These are phyloP conservation scores for Gallinago media DNA, from an alignment of 2,113 vertebrate genomes.

Conservation along the genomic window DNA sequence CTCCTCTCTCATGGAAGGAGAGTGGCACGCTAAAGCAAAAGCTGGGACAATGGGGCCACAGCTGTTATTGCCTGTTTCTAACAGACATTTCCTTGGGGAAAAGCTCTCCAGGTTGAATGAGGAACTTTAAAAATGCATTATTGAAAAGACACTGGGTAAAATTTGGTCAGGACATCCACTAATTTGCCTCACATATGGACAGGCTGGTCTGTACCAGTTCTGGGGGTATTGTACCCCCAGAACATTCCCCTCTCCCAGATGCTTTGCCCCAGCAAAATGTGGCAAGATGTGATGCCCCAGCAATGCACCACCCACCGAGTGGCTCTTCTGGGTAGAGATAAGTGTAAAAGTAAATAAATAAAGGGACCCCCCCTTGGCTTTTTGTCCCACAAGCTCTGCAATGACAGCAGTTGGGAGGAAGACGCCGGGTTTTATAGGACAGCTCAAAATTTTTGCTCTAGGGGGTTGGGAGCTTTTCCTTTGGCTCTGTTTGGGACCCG, in stretches of 20 bases:
- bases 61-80: neutral
- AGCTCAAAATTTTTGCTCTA: neutral
- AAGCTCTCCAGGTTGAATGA: neutral
- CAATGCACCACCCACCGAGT: rapidly evolving
- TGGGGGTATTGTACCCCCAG: rapidly evolving
- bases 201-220: neutral
- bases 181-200: rapidly evolving
- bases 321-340: neutral
- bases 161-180: rapidly evolving
- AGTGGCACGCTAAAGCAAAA: rapidly evolving
- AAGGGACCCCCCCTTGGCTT: too few species aligned
- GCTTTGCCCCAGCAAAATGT: too few species aligned
- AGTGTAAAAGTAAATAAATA: neutral
- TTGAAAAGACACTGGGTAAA: rapidly evolving
- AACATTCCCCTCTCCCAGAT: neutral
- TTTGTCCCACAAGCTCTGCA: neutral
- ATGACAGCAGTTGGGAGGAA: neutral
- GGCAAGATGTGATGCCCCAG: neutral
- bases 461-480: neutral
- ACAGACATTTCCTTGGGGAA: neutral
- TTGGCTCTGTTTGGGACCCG: rapidly evolving
- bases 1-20: neutral
- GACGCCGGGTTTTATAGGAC: neutral
- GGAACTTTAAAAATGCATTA: rapidly evolving
- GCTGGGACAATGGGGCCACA: rapidly evolving